Conservation (phyloP, 2,797 vertebrate genomes). For the Peromyscus melanophrys region DNA sequence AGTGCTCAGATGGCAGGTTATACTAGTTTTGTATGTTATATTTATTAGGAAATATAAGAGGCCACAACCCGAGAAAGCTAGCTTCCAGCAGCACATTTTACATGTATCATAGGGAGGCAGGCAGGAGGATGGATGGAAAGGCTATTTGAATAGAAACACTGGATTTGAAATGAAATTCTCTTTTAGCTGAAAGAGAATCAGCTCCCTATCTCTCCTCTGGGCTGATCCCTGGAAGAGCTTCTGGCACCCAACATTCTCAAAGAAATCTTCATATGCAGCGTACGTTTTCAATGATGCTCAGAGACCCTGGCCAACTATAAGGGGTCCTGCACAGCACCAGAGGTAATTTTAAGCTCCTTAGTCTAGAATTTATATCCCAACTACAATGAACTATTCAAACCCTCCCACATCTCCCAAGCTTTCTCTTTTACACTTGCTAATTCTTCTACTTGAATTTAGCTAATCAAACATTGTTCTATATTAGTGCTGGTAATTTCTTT, state of each 20-base stretch:
- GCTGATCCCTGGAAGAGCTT: neutral
- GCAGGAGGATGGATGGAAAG: neutral
- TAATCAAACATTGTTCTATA: neutral
- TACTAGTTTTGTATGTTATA: neutral
- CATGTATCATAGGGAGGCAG: neutral
- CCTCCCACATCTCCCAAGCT: rapidly evolving
- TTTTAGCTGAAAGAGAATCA: constrained; percentile 25
- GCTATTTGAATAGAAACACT: neutral
- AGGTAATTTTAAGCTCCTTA: constrained; percentile 46
- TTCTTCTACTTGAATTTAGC: neutral
- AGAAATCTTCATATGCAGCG: constrained; percentile 6
- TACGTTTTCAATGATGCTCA: constrained; percentile 17
- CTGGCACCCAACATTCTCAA: neutral
- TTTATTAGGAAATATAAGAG: neutral
- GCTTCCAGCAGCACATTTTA: neutral
- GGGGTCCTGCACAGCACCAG: neutral
- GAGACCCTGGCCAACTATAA: neutral
- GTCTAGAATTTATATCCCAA: neutral
- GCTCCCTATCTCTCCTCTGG: constrained; percentile 1
- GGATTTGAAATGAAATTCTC: constrained; percentile 28
- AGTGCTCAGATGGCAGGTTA: neutral
- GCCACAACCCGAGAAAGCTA: neutral
- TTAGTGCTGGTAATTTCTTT: constrained; percentile 17
- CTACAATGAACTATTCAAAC: neutral
- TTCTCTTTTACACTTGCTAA: neutral